Base-by-base conservation (phyloP, 2,888 invertebrate genomes). In the Ferrisia virgata region DNA sequence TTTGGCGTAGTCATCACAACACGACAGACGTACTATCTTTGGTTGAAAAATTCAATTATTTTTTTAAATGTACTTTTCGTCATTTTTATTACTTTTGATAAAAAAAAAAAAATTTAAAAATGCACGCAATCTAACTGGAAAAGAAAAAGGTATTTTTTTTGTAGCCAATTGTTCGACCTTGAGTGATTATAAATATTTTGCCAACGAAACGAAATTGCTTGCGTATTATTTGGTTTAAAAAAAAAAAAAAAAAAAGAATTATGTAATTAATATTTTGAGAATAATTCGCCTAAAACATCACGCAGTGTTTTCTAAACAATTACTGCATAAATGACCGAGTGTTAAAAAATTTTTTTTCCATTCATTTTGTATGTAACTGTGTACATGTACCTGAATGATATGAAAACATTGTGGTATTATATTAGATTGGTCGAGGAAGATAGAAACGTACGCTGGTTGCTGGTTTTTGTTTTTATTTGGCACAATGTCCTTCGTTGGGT, bases 261-360 rank as follows among this genome's bases (percentile, higher is more conserved):
- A n/a, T n/a, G n/a, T n/a, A 72, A 72, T 72, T 72, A 33, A 72
- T 72, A 33, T 72, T 72, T 72, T 72, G 72, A 33, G 28, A 72
- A 72, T 72, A 72, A 64, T 72, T 72, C n/a, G n/a, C n/a, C 33
- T n/a, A 72, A 72, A 72, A 72, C 72, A n/a, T n/a, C 72, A 33
- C 72, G 72, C 28, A 31, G 72, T 72, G 28, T 72, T 72, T 64
- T 72, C n/a, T 33, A 72, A 72, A 72, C 72, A 72, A 72, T 33
- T 31, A 72, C 33, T n/a, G n/a, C 28, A 31, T n/a, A 28, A 64
- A 64, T 64, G 64, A 31, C 64, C 28, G 11, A n/a, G 33, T 18
- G 72, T 64, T 64, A 18, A 47, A 28, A n/a, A 33, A 33, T 72
- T 72, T 72, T 33, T 33, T 72, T 72, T 13, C 28, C n/a, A n/a